Evolutionary conservation across 1,140 invertebrate species (phyloP), one percentile per base, ranked within the genome.

Genomic region (Cyrtorhinus lividipennis): DNA sequence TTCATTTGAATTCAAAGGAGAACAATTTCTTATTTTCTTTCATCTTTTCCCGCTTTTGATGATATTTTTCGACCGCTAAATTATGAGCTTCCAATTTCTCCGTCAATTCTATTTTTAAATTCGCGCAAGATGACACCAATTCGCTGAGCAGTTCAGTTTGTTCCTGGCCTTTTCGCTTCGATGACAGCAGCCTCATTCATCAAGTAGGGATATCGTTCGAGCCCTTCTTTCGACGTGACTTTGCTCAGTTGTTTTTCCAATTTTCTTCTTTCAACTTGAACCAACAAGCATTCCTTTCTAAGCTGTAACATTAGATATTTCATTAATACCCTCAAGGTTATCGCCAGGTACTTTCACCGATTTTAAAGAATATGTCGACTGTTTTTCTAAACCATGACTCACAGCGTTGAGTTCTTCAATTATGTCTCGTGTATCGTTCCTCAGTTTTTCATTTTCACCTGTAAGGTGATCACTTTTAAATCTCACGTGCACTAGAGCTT

Each of bases 221-320:
- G 8, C 18, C 48, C 48, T 20, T 53, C 48, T 53, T 53, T 53
- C 8, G 3, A 5, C 3, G 8, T 53, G 10, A 53, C 12, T 53
- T 53, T 53, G 48, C 48, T 53, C 48, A 53, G 20, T 53, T 53
- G 12, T 20, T 53, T 53, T 53, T 53, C 48, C 48, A 8, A 53
- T 15, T 22, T 53, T 20, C 48, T 10, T 20, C 48, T 8, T 20
- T 53, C 48, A 5, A 53, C 20, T 53, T 53, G 48, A 8, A 53
- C 48, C 5, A 15, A 20, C 5, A 53, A 20, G 18, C 48, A 53
- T 20, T 53, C 48, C 20, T 53, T 53, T 53, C 48, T 53, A 5
- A 53, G 18, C 48, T 53, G 48, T 5, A 53, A 53, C n/a, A n/a
- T 53, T 8, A 53, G 20, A 22, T 53, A 53, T 13, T 13, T 53